Percentiles rank a stretch among this genome's conserved stretches.
phyloP scores from a whole-genome alignment of 2,888 invertebrate genomes.

The Pseudoips prasinana region DNA sequence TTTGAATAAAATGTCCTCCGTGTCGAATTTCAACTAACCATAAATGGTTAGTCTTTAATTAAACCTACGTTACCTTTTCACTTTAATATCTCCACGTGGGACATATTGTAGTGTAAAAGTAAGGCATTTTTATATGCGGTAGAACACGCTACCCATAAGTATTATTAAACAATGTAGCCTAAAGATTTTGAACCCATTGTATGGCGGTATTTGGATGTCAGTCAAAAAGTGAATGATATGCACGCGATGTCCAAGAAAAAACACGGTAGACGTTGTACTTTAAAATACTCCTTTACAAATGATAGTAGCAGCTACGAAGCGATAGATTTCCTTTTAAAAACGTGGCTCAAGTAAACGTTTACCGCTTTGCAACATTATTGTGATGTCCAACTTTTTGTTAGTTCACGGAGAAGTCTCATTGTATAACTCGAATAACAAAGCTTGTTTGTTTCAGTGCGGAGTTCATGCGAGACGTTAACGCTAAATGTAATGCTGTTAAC shows the following conservation, averaged over 20 bases:
- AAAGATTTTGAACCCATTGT: background rate
- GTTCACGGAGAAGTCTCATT: constrained; percentile 21
- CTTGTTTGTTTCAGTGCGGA: constrained; percentile 74
- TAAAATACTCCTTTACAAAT: background rate
- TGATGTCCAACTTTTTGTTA: constrained; percentile 28
- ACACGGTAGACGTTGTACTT: constrained; percentile 1
- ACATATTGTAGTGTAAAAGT: no score
- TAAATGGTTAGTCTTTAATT: no score
- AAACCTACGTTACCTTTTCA: no score
- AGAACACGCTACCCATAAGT: no score
- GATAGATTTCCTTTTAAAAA: constrained; percentile 2
- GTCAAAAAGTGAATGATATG: constrained; percentile 1
- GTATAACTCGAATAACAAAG: constrained; percentile 40
- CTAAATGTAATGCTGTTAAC: constrained; percentile 68
- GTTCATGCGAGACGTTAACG: constrained; percentile 56
- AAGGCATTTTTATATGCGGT: no score
- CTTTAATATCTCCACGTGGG: no score
- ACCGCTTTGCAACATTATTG: constrained; percentile 21
- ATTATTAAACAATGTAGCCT: no score
- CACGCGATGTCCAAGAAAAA: constrained; percentile 5
- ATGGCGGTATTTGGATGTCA: constrained; percentile 2
- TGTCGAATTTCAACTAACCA: no score
- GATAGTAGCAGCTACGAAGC: constrained; percentile 1
- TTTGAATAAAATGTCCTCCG: no score
- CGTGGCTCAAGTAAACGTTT: constrained; percentile 12